Evolutionary conservation across 2,888 invertebrate genomes (phyloP).

Genomic region (Sarcophaga caerulescens): DNA sequence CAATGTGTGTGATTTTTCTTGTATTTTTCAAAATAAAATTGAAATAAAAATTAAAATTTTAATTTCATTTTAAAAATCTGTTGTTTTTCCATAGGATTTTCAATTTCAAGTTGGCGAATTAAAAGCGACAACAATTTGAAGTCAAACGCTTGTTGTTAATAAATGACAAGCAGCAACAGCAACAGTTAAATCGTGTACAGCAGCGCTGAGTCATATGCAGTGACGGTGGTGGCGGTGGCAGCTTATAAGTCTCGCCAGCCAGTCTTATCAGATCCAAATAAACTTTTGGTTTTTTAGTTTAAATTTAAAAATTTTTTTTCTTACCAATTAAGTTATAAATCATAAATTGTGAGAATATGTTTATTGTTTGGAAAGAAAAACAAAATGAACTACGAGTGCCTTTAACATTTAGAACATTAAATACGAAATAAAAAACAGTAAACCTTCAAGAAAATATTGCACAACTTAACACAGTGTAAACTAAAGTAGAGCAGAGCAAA

Average conservation of each 20-base stretch:
- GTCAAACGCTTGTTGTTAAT: slow-evolving; percentile 46
- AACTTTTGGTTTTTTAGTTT: slow-evolving; percentile 23
- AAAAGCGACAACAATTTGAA: slow-evolving; percentile 42
- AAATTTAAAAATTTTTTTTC: slow-evolving; percentile 24
- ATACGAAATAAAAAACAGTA: neutral
- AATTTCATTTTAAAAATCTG: neutral
- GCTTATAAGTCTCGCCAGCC: slow-evolving; percentile 29
- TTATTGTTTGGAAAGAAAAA: neutral
- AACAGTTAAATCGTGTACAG: slow-evolving; percentile 53
- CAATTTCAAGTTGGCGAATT: slow-evolving; percentile 42
- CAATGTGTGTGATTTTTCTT: neutral
- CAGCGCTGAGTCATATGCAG: slow-evolving; percentile 35
- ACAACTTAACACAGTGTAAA: neutral
- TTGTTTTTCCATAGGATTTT: slow-evolving; percentile 42
- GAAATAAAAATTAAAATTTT: neutral
- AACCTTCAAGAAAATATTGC: neutral
- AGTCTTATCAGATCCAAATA: slow-evolving; percentile 45
- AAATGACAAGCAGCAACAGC: slow-evolving; percentile 55
- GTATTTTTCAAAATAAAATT: neutral
- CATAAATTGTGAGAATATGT: slow-evolving; percentile 39
- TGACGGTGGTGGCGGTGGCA: neutral
- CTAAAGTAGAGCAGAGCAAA: neutral
- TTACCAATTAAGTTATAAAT: slow-evolving; percentile 63
- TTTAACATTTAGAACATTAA: slow-evolving; percentile 4
- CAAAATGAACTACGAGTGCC: slow-evolving; percentile 1